Conservation (phyloP, 2,113 vertebrate species). For the Ariopsis seemanni region DNA sequence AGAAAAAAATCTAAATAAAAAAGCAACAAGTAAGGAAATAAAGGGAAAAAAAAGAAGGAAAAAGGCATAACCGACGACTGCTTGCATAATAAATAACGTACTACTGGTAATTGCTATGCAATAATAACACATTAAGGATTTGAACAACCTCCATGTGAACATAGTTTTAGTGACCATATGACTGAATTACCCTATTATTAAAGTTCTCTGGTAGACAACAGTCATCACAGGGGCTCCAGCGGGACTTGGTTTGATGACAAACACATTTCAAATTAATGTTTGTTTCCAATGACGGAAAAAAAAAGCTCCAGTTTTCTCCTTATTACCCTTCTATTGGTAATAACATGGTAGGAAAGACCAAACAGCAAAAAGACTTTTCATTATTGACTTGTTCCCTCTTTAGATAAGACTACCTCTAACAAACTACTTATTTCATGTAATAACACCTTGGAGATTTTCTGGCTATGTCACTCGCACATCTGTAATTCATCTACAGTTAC, state of each 20-base stretch:
- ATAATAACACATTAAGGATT: conserved; percentile 33
- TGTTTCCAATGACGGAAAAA: conserved; percentile 45
- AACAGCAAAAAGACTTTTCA: conserved; percentile 50
- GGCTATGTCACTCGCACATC: conserved; percentile 31
- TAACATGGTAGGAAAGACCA: conserved; percentile 47
- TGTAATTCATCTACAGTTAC: conserved; percentile 39
- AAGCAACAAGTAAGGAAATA: neutral
- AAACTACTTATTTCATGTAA: conserved; percentile 47
- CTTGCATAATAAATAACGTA: conserved; percentile 22
- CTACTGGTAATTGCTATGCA: conserved; percentile 35
- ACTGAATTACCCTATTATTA: conserved; percentile 40
- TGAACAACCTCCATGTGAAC: conserved; percentile 28
- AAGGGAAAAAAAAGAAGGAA: neutral
- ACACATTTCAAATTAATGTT: conserved; percentile 51
- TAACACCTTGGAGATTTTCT: conserved; percentile 38
- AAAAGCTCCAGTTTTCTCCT: conserved; percentile 15
- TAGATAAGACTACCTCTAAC: conserved; percentile 44
- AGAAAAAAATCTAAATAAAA: neutral
- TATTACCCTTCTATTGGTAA: conserved; percentile 42
- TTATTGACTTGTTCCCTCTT: conserved; percentile 40
- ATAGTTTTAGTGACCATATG: conserved; percentile 36
- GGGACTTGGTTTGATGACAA: conserved; percentile 46
- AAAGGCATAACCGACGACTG: neutral
- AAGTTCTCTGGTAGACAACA: conserved; percentile 38
- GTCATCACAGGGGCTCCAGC: conserved; percentile 40